Evolutionary conservation across 35 echinoderm and acorn worm species (phyloP).

Genomic region (Ophiothrix spiculata): DNA sequence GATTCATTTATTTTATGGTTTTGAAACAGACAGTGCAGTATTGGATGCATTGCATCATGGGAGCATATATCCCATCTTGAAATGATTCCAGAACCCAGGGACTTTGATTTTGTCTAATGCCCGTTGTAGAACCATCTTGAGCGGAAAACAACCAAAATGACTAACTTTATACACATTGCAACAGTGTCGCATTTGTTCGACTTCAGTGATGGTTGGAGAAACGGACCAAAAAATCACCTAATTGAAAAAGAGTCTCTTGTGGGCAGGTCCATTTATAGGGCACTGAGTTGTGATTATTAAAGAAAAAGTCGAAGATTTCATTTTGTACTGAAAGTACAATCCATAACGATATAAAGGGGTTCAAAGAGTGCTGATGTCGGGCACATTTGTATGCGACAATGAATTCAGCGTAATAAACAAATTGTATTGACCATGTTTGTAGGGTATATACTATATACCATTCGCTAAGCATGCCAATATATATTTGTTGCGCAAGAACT

Average conservation of each 20-base stretch:
- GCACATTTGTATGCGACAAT: neutral
- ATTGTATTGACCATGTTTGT: slow-evolving; percentile 1
- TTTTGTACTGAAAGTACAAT: no score
- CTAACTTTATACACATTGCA: neutral
- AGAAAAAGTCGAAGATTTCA: neutral
- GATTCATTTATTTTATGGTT: neutral
- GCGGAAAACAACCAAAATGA: neutral
- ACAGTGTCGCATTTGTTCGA: neutral
- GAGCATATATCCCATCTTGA: neutral
- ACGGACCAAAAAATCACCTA: neutral
- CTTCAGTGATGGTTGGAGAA: neutral
- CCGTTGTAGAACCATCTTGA: neutral
- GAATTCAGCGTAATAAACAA: slow-evolving; percentile 3
- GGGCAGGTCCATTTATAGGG: neutral
- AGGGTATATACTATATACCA: neutral
- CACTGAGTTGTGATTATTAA: neutral
- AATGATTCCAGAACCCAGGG: neutral
- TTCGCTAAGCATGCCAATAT: neutral
- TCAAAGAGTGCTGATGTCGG: neutral
- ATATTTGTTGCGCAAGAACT: neutral
- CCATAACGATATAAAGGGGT: neutral
- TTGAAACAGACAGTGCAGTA: neutral
- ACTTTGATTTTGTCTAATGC: neutral
- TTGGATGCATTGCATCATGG: neutral
- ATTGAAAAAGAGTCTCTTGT: neutral